Conservation (phyloP, 2,888 invertebrate species). For the Volucella inanis region DNA sequence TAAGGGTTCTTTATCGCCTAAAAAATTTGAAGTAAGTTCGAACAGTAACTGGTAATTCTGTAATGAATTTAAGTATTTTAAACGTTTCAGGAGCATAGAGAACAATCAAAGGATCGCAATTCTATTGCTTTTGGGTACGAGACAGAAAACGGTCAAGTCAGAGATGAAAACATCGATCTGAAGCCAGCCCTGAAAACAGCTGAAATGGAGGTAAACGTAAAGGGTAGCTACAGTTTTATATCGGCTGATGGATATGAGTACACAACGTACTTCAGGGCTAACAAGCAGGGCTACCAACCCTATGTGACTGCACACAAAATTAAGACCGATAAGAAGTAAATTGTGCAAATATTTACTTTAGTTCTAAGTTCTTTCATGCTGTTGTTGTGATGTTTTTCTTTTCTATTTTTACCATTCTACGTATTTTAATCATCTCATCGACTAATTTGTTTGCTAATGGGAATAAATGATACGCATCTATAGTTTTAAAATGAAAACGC, state of each 20-base stretch:
- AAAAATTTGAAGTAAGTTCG: too few relatives aligned
- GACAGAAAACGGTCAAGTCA: slow-evolving; percentile 80
- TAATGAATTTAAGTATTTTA: neutral
- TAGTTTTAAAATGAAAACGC: slow-evolving; percentile 21
- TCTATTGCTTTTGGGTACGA: slow-evolving; percentile 79
- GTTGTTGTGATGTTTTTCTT: slow-evolving; percentile 27
- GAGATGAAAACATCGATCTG: slow-evolving; percentile 79
- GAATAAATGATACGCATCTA: slow-evolving; percentile 48
- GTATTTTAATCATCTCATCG: slow-evolving; percentile 43
- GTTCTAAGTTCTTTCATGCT: neutral
- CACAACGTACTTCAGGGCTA: slow-evolving; percentile 84
- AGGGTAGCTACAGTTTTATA: slow-evolving; percentile 84
- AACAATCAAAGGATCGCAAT: slow-evolving; percentile 48
- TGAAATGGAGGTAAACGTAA: slow-evolving; percentile 64
- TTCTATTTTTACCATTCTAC: slow-evolving; percentile 1
- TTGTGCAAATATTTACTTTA: neutral
- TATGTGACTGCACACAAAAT: slow-evolving; percentile 81
- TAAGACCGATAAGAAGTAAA: slow-evolving; percentile 40
- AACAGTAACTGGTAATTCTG: too few relatives aligned
- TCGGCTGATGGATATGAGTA: slow-evolving; percentile 85
- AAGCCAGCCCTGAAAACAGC: slow-evolving; percentile 43
- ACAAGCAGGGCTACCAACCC: slow-evolving; percentile 85
- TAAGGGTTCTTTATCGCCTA: too few relatives aligned
- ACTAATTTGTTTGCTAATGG: slow-evolving; percentile 32
- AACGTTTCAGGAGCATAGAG: slow-evolving; percentile 27